A percentile compares a stretch with the other conserved stretches of the same genome.
These are phyloP conservation scores for Lepidotrigona ventralis DNA, from an alignment of 1,140 invertebrate genomes.

Conservation along the genomic window DNA sequence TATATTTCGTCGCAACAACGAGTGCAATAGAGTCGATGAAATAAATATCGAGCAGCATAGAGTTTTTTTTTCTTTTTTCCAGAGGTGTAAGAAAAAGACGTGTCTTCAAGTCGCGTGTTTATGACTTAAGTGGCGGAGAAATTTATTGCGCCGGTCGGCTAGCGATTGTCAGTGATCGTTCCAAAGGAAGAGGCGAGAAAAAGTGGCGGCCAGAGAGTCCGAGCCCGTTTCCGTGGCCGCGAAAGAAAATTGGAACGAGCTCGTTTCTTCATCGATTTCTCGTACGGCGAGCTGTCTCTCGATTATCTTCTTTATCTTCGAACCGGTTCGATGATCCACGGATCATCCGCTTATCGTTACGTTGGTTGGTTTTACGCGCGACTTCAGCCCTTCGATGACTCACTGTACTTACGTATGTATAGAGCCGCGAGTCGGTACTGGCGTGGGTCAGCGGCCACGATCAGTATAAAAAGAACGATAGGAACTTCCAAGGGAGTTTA, in stretches of 20 bases:
- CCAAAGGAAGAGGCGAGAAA: not conserved
- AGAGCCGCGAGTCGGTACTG: conserved; percentile 1
- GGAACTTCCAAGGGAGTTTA: not conserved
- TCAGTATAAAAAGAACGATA: not conserved
- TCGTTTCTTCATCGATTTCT: conserved; percentile 40
- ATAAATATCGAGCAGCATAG: not conserved
- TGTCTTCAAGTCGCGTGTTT: not conserved
- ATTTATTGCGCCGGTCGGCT: conserved; percentile 13
- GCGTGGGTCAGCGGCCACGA: conserved; percentile 21
- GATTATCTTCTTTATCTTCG: conserved; percentile 48
- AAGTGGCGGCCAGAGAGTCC: not conserved
- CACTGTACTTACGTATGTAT: conserved; percentile 12
- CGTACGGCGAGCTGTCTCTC: not conserved
- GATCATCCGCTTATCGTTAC: conserved; percentile 37
- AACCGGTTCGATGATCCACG: conserved; percentile 47
- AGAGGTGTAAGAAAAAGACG: not conserved
- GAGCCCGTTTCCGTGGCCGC: not conserved
- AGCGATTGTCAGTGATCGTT: not conserved
- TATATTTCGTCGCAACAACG: not conserved
- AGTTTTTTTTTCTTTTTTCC: not conserved
- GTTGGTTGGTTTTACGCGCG: conserved; percentile 9
- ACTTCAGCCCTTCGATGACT: conserved; percentile 11
- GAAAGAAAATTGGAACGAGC: conserved; percentile 41
- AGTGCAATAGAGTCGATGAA: not conserved
- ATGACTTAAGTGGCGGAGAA: conserved; percentile 31